phyloP scores from a whole-genome alignment of 2,888 invertebrate genomes.

The Drosophila kanekoi region DNA sequence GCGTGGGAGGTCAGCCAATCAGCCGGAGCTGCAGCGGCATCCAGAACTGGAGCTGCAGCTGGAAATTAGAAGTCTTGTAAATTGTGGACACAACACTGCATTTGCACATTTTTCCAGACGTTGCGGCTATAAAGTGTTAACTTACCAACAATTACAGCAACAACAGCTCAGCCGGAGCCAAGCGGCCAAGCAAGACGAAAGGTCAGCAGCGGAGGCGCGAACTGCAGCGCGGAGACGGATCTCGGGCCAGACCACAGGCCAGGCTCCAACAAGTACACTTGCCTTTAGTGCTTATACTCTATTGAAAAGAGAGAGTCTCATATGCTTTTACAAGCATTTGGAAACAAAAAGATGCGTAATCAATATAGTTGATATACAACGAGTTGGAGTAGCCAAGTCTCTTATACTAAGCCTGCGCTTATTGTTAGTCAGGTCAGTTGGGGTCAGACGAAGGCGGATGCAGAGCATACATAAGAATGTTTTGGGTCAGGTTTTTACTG shows the following conservation, averaged over 20 bases:
- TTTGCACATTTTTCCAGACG: conserved; percentile 13
- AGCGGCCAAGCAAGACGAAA: conserved; percentile 12
- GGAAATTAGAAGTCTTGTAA: conserved; percentile 31
- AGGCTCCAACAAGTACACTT: conserved; percentile 6
- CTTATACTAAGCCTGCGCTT: no score
- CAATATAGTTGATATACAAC: no score
- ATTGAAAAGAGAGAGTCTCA: neutral
- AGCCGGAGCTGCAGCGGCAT: conserved; percentile 3
- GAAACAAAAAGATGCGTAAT: no score
- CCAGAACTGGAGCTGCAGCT: neutral
- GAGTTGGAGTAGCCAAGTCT: no score
- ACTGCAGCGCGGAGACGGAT: neutral
- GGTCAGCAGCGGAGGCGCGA: conserved; percentile 1
- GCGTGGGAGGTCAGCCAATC: conserved; percentile 43
- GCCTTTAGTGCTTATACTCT: neutral
- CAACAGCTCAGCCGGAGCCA: neutral
- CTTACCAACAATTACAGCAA: conserved; percentile 16
- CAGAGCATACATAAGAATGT: no score
- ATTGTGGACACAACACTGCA: conserved; percentile 34
- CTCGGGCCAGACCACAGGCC: neutral
- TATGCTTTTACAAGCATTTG: neutral
- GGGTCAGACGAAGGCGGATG: no score
- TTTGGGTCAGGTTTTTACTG: no score
- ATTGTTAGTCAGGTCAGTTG: no score
- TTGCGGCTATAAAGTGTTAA: conserved; percentile 45